A percentile compares a stretch with the other conserved stretches of the same genome.
Evolutionary conservation across 2,888 invertebrate species (phyloP).

Genomic region (Koerneria pararmatus): DNA sequence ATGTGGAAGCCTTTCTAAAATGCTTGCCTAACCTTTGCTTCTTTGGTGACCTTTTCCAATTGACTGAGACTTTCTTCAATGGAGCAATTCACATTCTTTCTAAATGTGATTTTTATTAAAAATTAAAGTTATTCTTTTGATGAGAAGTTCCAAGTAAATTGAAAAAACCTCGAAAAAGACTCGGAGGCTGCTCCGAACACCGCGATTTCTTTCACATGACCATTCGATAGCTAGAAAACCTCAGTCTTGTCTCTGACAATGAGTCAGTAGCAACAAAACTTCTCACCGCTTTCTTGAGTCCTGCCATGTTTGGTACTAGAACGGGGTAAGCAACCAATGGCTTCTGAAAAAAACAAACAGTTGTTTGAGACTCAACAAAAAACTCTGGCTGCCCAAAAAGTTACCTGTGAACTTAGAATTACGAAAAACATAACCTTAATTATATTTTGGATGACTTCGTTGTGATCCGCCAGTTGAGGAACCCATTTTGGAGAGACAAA

Average conservation of each 20-base stretch:
- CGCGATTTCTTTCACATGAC: constrained; percentile 79
- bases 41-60: constrained; percentile 72
- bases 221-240: constrained; percentile 70
- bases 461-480: constrained; percentile 91
- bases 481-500: constrained; percentile 99
- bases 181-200: constrained; percentile 94
- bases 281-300: constrained; percentile 69
- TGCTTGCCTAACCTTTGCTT: constrained; percentile 68
- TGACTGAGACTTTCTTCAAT: constrained; percentile 78
- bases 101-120: constrained; percentile 40
- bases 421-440: constrained; percentile 52
- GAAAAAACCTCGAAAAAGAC: constrained; percentile 71
- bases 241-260: too few relatives aligned
- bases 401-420: constrained; percentile 75
- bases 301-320: constrained; percentile 86
- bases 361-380: too few relatives aligned
- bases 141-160: not conserved
- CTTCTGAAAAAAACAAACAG: constrained; percentile 66
- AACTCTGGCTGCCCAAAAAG: too few relatives aligned
- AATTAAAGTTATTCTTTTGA: constrained; percentile 8
- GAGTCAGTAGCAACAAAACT: constrained; percentile 9
- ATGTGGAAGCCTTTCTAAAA: too few relatives aligned
- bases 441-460: constrained; percentile 44
- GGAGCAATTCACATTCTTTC: constrained; percentile 88
- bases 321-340: constrained; percentile 80